Base-by-base conservation (phyloP, 2,888 invertebrate species). In the Ormyrus thymus region DNA sequence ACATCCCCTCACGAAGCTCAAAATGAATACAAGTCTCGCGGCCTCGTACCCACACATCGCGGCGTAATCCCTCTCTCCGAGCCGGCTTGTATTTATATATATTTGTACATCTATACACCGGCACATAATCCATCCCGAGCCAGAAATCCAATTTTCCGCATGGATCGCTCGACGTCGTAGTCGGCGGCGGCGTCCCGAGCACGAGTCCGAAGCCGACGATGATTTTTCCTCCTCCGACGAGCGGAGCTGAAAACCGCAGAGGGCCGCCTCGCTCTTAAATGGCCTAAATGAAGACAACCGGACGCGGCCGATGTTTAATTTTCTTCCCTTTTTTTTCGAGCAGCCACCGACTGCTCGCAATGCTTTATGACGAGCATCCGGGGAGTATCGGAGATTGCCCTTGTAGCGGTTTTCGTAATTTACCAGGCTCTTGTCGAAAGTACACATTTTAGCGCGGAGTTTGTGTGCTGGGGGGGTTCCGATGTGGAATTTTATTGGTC, bases 91-190 rank as follows among this genome's bases (percentile, higher is more conserved):
- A 29, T 29, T 29, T 29, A 29, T 29, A 29, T 29, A 29, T 29
- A 29, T 29, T 29, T 29, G 29, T 3, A 3, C 4, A 61, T 71
- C 50, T 29, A 58, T 70, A 50, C 51, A 29, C 13, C 48, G 6
- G 45, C 46, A 15, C 46, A 45, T 72, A 71, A 71, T 71, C 77
- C 77, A 48, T 55, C 56, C 48, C 46, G 29, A 6, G n/a, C 48
- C 50, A 69, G 69, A 75, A 79, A 79, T 79, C 79, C 79, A 79
- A 79, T 79, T 79, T 79, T 79, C 79, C 79, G 75, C 79, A 74
- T 29, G 29, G 29, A 29, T 75, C 69, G 70, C 70, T 55, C 61
- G 56, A 10, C 29, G 29, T 29, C 29, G 29, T 29, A 2, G 29
- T 29, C 29, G 3, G 29, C 56, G 45, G 6, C 51, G n/a, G 13